Conservation (phyloP, 2,888 invertebrate genomes). For the Taphrorychus bicolor region DNA sequence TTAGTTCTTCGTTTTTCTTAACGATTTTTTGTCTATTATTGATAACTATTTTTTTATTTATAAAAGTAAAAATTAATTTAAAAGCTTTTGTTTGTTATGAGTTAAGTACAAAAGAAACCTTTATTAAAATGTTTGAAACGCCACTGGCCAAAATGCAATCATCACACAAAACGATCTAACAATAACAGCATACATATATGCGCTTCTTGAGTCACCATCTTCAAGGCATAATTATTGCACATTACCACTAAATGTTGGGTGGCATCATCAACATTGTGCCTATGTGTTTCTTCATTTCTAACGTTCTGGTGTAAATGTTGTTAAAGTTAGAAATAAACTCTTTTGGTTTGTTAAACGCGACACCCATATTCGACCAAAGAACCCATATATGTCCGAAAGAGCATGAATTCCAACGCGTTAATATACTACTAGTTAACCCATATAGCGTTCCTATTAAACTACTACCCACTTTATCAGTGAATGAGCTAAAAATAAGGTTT, state of each 20-base stretch:
- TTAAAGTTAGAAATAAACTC: no score
- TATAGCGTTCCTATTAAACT: not conserved
- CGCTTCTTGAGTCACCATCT: not conserved
- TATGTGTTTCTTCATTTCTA: no score
- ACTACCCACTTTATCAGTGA: constrained; percentile 1
- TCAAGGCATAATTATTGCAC: not conserved
- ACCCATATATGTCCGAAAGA: not conserved
- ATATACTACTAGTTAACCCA: not conserved
- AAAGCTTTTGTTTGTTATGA: no score
- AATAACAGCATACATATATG: not conserved
- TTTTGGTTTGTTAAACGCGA: no score
- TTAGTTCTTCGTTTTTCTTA: no score
- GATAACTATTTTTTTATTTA: no score
- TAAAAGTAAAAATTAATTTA: no score
- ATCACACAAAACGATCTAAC: not conserved
- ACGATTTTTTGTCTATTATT: no score
- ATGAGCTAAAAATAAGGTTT: constrained; percentile 18
- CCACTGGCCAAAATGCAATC: no score
- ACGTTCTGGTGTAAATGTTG: no score
- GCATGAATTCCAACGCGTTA: not conserved
- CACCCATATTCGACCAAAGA: not conserved
- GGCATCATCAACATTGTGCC: not conserved
- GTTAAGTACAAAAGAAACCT: no score
- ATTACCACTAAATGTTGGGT: not conserved
- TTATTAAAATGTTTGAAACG: no score